Conservation (phyloP, 2,797 vertebrate genomes). For the Pelobates cultripes region DNA sequence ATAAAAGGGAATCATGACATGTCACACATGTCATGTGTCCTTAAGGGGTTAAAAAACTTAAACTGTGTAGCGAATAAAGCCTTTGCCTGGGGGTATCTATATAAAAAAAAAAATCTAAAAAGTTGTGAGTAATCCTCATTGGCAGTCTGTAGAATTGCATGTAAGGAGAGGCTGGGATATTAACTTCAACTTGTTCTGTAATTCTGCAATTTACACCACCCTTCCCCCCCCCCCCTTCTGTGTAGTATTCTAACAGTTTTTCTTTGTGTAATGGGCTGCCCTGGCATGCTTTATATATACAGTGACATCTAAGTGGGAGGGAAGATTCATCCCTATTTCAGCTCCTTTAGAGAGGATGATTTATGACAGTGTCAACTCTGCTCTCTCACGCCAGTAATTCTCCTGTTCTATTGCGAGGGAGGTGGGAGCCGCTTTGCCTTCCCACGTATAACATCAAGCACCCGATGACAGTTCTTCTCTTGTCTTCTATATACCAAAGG, state of each 20-base stretch:
- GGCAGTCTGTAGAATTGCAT: too few relatives aligned
- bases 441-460: constrained; percentile 52
- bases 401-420: constrained; percentile 49
- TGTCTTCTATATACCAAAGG: constrained; percentile 33
- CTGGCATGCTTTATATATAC: constrained; percentile 34
- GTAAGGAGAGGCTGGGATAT: too few relatives aligned
- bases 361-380: constrained; percentile 54
- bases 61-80: too few relatives aligned
- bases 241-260: neutral
- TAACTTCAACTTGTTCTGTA: too few relatives aligned
- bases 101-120: too few relatives aligned
- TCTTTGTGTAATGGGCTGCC: constrained; percentile 20
- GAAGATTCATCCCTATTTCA: constrained; percentile 46
- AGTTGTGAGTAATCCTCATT: too few relatives aligned
- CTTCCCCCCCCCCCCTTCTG: too few relatives aligned
- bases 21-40: too few relatives aligned
- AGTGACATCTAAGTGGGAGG: constrained; percentile 49
- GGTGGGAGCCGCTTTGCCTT: constrained; percentile 48
- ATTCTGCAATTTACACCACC: too few relatives aligned
- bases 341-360: constrained; percentile 51
- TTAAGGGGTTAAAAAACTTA: too few relatives aligned
- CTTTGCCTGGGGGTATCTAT: too few relatives aligned
- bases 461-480: constrained; percentile 45
- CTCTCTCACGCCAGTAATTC: constrained; percentile 55
- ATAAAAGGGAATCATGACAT: too few relatives aligned